Evolutionary conservation across 2,113 vertebrate species (phyloP), one percentile per base, ranked within the genome.

Genomic region (Notiomystis cincta): DNA sequence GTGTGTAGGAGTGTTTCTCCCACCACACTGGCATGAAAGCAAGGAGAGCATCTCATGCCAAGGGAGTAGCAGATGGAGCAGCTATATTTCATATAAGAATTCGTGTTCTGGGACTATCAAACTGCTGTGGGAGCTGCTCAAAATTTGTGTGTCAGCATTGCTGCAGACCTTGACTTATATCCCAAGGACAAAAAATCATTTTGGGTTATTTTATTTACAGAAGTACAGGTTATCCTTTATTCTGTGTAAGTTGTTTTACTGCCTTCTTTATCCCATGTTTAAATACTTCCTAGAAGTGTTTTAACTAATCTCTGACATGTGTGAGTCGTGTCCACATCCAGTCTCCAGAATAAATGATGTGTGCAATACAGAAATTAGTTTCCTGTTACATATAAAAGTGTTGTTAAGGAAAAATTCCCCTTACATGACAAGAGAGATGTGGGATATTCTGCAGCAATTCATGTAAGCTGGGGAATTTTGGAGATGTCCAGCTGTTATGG

Each of bases 1-100:
- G 18, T 61, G 69, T 71, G 84, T 85, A 92, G 88, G 82, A 97
- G 66, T 82, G 73, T 90, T 96, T 90, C 85, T 82, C 25, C 71
- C 79, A 82, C 54, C 82, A 90, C 62, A 73, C 28, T 88, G 80
- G 44, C 8, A 3, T 60, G 72, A 89, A 89, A 96, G 51, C 35
- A 78, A 62, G 54, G 73, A 61, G 69, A 62, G 35, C 10, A 3
- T 47, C 57, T 86, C 75, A n/a, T 83, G 64, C 76, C 82, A 93
- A 54, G 47, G 67, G 51, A 95, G 45, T 35, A 91, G 67, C 82
- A 93, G 83, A 93, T 88, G 66, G 67, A 93, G 62, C 37, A 86
- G 66, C 66, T 83, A 37, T 86, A 80, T 85, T 89, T 95, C 24
- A 17, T 54, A 47, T 25, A 38, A 82, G 25, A 21, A 81, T 18